Evolutionary conservation across 2,888 invertebrate species (phyloP).

Genomic region (Agrochola litura): DNA sequence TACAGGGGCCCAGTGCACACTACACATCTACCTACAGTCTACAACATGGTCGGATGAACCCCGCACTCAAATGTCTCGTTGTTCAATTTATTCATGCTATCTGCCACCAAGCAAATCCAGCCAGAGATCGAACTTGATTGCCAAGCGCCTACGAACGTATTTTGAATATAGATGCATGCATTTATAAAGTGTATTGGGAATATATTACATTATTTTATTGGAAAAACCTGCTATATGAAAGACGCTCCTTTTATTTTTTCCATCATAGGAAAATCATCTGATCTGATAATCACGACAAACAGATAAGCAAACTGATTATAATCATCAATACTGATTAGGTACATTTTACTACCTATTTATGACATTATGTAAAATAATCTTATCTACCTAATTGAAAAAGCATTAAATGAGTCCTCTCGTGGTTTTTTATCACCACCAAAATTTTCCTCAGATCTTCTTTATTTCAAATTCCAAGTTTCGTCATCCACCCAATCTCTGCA

Average conservation of each 20-base stretch:
- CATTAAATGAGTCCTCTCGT: not conserved
- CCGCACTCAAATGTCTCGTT: constrained; percentile 68
- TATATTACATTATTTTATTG: constrained; percentile 13
- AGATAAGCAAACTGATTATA: constrained; percentile 6
- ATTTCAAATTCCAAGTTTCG: not conserved
- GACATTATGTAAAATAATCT: not conserved
- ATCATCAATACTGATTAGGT: constrained; percentile 19
- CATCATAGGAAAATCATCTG: not conserved
- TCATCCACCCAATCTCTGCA: not conserved
- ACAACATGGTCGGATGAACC: constrained; percentile 24
- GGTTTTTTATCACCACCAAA: not conserved
- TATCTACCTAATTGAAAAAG: constrained; percentile 20
- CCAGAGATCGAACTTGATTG: constrained; percentile 64
- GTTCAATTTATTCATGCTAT: constrained; percentile 75
- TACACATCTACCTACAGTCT: not conserved
- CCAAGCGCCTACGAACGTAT: constrained; percentile 56
- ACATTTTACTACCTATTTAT: not conserved
- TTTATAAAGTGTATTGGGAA: constrained; percentile 39
- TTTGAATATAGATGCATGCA: constrained; percentile 49
- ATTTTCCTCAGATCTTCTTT: not conserved
- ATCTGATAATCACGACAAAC: not conserved
- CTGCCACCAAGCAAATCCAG: constrained; percentile 67
- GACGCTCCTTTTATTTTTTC: not conserved
- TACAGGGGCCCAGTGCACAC: constrained; percentile 32
- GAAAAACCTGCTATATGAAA: not conserved